phyloP scores from a whole-genome alignment of 2,113 vertebrate genomes.

The Sturnus vulgaris region DNA sequence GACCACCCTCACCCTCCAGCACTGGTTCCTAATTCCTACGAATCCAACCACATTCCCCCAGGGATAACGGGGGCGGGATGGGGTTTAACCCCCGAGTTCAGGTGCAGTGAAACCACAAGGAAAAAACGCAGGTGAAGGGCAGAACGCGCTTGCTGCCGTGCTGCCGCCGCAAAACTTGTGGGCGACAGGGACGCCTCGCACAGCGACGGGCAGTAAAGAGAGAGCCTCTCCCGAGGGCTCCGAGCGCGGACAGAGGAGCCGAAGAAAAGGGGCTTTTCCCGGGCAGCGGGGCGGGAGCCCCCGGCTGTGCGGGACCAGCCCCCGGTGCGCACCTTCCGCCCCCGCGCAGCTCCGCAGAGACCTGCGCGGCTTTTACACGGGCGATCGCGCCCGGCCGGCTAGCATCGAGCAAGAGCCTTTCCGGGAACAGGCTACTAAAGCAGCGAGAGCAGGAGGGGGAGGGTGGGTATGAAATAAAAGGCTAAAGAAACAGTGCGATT shows the following conservation, averaged over 20 bases:
- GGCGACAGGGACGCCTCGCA: neutral
- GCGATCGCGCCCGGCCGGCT: neutral
- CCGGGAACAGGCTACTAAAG: constrained; percentile 27
- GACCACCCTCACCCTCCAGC: neutral
- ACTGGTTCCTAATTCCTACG: neutral
- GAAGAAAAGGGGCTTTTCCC: neutral
- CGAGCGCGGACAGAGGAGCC: neutral
- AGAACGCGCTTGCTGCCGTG: neutral
- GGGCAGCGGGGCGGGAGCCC: neutral
- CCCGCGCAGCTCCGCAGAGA: neutral
- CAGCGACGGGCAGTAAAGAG: neutral
- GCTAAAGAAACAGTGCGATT: constrained; percentile 62
- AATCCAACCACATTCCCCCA: neutral
- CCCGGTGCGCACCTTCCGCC: neutral
- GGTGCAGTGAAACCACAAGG: neutral
- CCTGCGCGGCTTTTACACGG: neutral
- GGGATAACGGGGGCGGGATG: neutral
- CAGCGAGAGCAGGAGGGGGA: neutral
- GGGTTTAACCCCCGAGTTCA: neutral
- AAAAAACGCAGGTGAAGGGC: neutral
- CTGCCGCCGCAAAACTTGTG: neutral
- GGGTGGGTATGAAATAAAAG: constrained; percentile 42
- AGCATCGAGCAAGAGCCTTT: neutral
- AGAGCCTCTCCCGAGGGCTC: neutral
- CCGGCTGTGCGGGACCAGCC: too few species aligned